Percentiles rank a stretch among this genome's conserved stretches.
Conservation (phyloP, 2,888 invertebrate species). For the Macrophya alboannulata region DNA sequence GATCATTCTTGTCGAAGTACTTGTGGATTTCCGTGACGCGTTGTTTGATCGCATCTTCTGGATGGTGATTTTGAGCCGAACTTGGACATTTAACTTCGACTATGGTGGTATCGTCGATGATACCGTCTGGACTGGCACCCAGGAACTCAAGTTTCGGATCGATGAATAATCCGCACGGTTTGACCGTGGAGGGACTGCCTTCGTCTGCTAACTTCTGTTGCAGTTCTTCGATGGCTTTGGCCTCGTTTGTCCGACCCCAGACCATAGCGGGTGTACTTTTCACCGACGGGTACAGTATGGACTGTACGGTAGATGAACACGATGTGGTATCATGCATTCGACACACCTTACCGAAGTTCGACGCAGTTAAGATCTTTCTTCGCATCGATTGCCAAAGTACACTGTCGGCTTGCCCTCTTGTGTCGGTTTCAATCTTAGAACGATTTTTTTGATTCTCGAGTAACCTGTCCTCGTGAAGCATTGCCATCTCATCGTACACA, state of each 20-base stretch:
- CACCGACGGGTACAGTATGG: too few species aligned
- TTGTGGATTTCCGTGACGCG: constrained; percentile 13
- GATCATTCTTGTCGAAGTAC: constrained; percentile 42
- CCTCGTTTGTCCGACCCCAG: not conserved
- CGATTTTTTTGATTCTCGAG: constrained; percentile 55
- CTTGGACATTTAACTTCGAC: constrained; percentile 16
- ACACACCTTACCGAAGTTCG: too few species aligned
- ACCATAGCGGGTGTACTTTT: too few species aligned
- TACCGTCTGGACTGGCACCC: constrained; percentile 65
- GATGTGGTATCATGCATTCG: too few species aligned
- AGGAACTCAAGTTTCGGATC: constrained; percentile 63
- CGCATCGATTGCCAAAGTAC: constrained; percentile 59
- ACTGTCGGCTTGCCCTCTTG: constrained; percentile 56
- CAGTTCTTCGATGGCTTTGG: not conserved
- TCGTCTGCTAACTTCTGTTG: not conserved
- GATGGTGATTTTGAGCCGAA: constrained; percentile 44
- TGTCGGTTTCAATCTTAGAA: constrained; percentile 58
- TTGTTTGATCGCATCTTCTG: constrained; percentile 49
- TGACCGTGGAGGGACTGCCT: constrained; percentile 41
- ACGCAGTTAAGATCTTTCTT: not conserved
- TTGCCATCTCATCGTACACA: not conserved
- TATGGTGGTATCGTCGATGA: constrained; percentile 61
- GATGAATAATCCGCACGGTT: constrained; percentile 66
- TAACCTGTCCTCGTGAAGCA: constrained; percentile 59
- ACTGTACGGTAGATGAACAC: too few species aligned